These are phyloP conservation scores for Caracal caracal DNA, from an alignment of 2,113 vertebrate species.

Conservation along the genomic window DNA sequence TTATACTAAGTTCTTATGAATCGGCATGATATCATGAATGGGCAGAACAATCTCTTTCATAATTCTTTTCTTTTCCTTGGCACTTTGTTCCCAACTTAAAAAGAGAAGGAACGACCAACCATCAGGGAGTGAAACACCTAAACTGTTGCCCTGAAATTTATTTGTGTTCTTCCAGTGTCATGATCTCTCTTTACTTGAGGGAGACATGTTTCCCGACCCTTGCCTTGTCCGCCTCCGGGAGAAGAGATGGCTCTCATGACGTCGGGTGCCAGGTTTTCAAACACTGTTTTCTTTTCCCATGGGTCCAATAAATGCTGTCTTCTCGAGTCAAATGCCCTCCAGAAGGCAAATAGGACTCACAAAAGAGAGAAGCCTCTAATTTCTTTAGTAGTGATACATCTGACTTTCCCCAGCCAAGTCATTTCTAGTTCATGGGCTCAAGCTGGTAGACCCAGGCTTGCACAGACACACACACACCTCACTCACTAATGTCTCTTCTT, in stretches of 20 bases:
- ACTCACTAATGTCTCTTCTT: conserved; percentile 38
- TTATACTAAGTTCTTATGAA: conserved; percentile 8
- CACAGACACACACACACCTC: background rate
- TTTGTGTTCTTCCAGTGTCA: background rate
- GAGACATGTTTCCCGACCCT: background rate
- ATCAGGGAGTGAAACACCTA: background rate
- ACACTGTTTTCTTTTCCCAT: conserved; percentile 79
- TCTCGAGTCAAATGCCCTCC: conserved; percentile 73
- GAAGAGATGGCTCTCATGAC: background rate
- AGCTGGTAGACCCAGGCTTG: background rate
- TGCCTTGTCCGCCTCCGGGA: background rate
- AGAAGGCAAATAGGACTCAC: conserved; percentile 58
- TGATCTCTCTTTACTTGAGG: background rate
- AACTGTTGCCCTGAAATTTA: background rate
- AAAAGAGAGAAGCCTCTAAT: background rate
- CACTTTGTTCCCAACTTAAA: background rate
- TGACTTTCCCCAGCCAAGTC: background rate
- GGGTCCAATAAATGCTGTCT: conserved; percentile 44
- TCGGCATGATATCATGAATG: background rate
- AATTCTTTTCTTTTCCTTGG: background rate
- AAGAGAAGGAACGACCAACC: background rate
- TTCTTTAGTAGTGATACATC: background rate
- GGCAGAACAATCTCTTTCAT: conserved; percentile 1
- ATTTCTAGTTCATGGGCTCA: background rate
- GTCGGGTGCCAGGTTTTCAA: conserved; percentile 37